Base-by-base conservation (phyloP, 2,797 vertebrate species). In the Acrocephalus scirpaceus region DNA sequence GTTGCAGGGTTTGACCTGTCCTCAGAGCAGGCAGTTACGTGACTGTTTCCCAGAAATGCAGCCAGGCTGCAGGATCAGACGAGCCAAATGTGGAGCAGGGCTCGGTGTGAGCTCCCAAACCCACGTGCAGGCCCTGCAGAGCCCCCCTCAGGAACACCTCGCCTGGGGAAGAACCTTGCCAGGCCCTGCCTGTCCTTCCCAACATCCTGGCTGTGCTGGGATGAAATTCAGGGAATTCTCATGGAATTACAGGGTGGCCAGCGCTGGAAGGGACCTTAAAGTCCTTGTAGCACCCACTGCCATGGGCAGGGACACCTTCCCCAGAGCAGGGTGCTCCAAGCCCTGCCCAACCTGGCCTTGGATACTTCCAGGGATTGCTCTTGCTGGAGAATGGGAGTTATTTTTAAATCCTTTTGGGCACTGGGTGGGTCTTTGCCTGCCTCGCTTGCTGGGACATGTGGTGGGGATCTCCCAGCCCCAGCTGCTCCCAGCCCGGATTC, bases 401-500 rank as follows among this genome's bases (percentile, higher is more conserved):
- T 92, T 92, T 93, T 92, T 70, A 61, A 86, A 71, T 62, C n/a
- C 69, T 42, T 73, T 22, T 9, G 44, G 34, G 51, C 17, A 32
- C 62, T 0, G 12, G 26, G 25, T 17, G 16, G 58, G 20, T 64
- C 30, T 7, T n/a, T 87, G 40, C n/a, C 19, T 36, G 45, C 16
- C 53, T 91, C 89, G 36, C 83, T 95, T 95, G 91, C 88, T 93
- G 91, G 73, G 92, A 86, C 90, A 57, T 40, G 84, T 40, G 58
- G 34, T 15, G 56, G 67, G 82, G 71, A 75, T 91, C 50, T 93
- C 81, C 61, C 73, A 21, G 77, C 27, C 3, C 4, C 95, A 96
- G 95, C 94, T 96, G 84, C 75, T 96, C 42, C 51, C 50, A 80
- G 73, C 30, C 61, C 2, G 22, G 72, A 25, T 51, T 94, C 80